Conservation (phyloP, 2,113 vertebrate genomes). For the Nyctibius bracteatus region DNA sequence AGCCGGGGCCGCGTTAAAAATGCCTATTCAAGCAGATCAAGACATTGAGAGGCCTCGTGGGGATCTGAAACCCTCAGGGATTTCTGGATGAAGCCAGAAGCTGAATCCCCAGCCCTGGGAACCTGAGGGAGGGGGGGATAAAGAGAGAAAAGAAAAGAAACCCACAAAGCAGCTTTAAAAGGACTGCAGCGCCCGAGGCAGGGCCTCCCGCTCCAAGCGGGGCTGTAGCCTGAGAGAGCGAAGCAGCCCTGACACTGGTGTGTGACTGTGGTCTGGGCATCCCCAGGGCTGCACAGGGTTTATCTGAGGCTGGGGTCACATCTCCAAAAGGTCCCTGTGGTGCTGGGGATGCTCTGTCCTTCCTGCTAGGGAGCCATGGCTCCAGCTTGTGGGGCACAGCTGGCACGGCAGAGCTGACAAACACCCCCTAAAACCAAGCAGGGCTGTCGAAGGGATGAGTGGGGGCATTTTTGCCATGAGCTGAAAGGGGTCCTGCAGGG, state of each 20-base stretch:
- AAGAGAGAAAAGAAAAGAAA: conserved; percentile 25
- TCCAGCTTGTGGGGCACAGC: background rate
- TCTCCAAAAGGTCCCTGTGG: background rate
- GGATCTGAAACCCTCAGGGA: conserved; percentile 59
- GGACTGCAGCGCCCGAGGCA: background rate
- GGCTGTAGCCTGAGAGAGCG: background rate
- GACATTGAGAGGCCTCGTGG: conserved; percentile 60
- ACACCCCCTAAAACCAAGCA: accelerated
- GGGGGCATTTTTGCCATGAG: background rate
- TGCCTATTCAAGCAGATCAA: conserved; percentile 58
- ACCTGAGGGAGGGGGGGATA: background rate
- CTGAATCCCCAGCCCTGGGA: conserved; percentile 52
- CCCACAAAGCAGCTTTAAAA: conserved; percentile 46
- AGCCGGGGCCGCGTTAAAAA: conserved; percentile 44
- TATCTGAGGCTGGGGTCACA: background rate
- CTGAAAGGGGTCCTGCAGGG: background rate
- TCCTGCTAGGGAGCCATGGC: background rate
- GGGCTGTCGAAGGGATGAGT: background rate
- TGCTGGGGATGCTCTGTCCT: background rate
- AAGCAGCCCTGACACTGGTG: background rate
- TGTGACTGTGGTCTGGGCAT: background rate
- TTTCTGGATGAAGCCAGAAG: conserved; percentile 53
- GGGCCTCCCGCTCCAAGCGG: background rate
- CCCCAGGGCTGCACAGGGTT: background rate
- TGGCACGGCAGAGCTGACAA: background rate